A percentile compares a stretch with the other conserved stretches of the same genome.
Conservation (phyloP, 2,797 vertebrate species). For the Poeciliopsis presidionis region DNA sequence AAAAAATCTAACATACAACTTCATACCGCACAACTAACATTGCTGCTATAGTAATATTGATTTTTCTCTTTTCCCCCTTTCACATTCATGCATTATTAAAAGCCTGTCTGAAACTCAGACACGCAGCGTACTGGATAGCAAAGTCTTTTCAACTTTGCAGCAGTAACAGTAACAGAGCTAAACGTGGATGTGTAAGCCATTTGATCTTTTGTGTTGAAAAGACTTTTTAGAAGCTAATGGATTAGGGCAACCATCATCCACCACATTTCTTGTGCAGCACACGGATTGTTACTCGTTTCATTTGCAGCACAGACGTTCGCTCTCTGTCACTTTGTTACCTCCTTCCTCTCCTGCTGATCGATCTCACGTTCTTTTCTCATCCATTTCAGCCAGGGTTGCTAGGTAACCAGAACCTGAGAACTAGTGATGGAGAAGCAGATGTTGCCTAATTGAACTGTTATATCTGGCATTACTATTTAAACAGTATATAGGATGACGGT, state of each 20-base stretch:
- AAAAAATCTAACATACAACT: slow-evolving; percentile 79
- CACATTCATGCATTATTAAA: slow-evolving; percentile 74
- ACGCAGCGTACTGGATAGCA: slow-evolving; percentile 28
- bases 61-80: slow-evolving; percentile 30
- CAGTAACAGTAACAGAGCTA: slow-evolving; percentile 6
- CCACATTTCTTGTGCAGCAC: slow-evolving; percentile 9
- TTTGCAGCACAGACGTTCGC: slow-evolving; percentile 28
- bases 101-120: slow-evolving; percentile 49
- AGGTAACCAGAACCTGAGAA: slow-evolving; percentile 67
- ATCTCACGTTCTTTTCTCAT: slow-evolving; percentile 56
- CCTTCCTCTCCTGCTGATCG: slow-evolving; percentile 55
- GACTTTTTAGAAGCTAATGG: background rate
- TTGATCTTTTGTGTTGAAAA: slow-evolving; percentile 6
- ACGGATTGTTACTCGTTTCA: slow-evolving; percentile 44
- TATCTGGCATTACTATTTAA: slow-evolving; percentile 23
- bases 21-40: slow-evolving; percentile 54
- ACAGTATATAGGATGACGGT: slow-evolving; percentile 7
- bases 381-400: slow-evolving; percentile 66
- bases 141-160: slow-evolving; percentile 23
- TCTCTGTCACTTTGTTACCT: slow-evolving; percentile 56
- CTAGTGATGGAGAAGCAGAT: slow-evolving; percentile 44
- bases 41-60: slow-evolving; percentile 61
- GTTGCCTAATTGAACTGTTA: slow-evolving; percentile 40
- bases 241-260: slow-evolving; percentile 19
- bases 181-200: background rate